Conservation (phyloP, 2,888 invertebrate species). For the Drosophila stalkeri region DNA sequence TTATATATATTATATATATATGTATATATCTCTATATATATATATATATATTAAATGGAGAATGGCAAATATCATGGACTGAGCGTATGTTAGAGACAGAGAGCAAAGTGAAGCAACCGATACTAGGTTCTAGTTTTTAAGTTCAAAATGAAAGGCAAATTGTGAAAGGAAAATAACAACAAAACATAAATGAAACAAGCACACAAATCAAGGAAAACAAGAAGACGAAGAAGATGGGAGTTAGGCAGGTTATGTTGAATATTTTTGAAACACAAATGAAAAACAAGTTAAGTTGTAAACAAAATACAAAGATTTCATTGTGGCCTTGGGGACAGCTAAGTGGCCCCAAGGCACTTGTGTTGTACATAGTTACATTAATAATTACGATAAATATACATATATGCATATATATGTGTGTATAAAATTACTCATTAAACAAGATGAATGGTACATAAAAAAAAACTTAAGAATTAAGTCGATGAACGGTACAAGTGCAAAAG, state of each 20-base stretch:
- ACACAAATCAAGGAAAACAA: constrained; percentile 45
- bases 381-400: constrained; percentile 62
- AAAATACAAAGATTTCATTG: constrained; percentile 75
- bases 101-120: constrained; percentile 63
- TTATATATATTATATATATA: constrained; percentile 35
- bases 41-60: constrained; percentile 45
- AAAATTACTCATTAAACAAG: constrained; percentile 69
- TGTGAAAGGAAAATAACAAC: constrained; percentile 54
- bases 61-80: constrained; percentile 82
- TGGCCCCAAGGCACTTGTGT: constrained; percentile 54
- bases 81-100: constrained; percentile 71
- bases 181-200: constrained; percentile 47
- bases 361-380: constrained; percentile 76
- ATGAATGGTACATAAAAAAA: constrained; percentile 38
- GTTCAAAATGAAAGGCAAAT: constrained; percentile 56
- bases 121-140: constrained; percentile 74
- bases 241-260: constrained; percentile 60
- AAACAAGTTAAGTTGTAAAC: constrained; percentile 67
- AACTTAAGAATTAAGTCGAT: constrained; percentile 67
- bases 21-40: constrained; percentile 15
- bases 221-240: constrained; percentile 7
- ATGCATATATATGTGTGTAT: constrained; percentile 34
- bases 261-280: constrained; percentile 56
- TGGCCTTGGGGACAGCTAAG: constrained; percentile 24
- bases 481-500: constrained; percentile 78